Evolutionary conservation across 2,797 vertebrate species (phyloP).

Genomic region (Scomberomorus guttatus): DNA sequence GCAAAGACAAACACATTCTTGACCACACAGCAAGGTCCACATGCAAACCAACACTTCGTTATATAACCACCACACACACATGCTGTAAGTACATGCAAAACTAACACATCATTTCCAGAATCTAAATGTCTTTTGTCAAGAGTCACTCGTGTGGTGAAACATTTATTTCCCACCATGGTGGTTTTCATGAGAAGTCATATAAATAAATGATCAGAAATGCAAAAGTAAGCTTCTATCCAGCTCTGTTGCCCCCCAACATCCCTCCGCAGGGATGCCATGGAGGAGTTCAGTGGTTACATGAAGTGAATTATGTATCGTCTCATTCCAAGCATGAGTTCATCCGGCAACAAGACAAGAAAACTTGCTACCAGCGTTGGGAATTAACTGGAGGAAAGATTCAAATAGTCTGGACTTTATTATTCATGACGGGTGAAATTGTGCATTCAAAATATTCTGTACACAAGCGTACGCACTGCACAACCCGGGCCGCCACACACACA

Average conservation of each 20-base stretch:
- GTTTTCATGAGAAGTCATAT: slow-evolving; percentile 35
- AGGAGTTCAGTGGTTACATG: slow-evolving; percentile 41
- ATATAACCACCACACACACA: background rate
- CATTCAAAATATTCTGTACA: slow-evolving; percentile 38
- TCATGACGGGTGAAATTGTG: slow-evolving; percentile 52
- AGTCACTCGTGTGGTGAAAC: slow-evolving; percentile 14
- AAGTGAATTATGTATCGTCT: slow-evolving; percentile 61
- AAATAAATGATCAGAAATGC: slow-evolving; percentile 57
- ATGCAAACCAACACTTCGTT: background rate
- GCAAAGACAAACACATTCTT: background rate
- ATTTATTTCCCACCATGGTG: slow-evolving; percentile 26
- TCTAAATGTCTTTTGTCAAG: slow-evolving; percentile 1
- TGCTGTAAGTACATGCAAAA: background rate
- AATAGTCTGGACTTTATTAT: slow-evolving; percentile 49
- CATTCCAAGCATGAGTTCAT: slow-evolving; percentile 49
- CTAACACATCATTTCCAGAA: background rate
- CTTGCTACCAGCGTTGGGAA: slow-evolving; percentile 41
- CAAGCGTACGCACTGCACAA: background rate
- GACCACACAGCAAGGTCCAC: too few relatives aligned
- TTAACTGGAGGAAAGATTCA: slow-evolving; percentile 47
- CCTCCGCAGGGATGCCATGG: background rate
- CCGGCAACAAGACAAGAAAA: slow-evolving; percentile 37
- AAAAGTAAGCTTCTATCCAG: slow-evolving; percentile 5
- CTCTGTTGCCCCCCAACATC: slow-evolving; percentile 1
- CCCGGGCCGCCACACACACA: background rate